Base-by-base conservation (phyloP, 2,888 invertebrate genomes). In the Melipona bicolor region DNA sequence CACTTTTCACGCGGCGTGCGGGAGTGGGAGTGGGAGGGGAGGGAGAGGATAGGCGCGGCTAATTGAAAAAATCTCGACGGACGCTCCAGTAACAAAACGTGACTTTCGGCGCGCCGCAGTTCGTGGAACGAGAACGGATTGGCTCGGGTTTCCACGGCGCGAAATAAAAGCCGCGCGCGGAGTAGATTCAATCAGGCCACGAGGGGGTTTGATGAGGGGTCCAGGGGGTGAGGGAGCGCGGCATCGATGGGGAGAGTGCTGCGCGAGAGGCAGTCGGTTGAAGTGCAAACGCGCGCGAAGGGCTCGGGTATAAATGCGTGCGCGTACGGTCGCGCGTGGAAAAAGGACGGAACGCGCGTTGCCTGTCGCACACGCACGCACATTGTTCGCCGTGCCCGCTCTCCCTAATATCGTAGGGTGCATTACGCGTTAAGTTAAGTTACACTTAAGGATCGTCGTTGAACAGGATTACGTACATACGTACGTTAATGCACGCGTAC, bases 161-260 rank as follows among this genome's bases (percentile, higher is more conserved):
- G 87, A 85, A 87, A 85, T 88, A 88, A 88, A 83, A 88, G 88
- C 87, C 77, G 73, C 81, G 21, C 61, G 78, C 75, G 78, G 84
- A 86, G 88, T 85, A 86, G 88, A 88, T 84, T 88, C 74, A 88
- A 88, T 86, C 85, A 86, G 81, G 84, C 69, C 77, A 81, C 68
- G 87, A 86, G 86, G 81, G 43, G 84, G 86, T 85, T 85, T 61
- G 80, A 80, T 67, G 82, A 81, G 79, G 80, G 81, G 69, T 69
- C 64, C 73, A 67, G 78, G 75, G 78, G 81, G 49, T 79, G 80
- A 79, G 79, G 86, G 79, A 76, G 62, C 21, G 15, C 59, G 49
- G 70, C 65, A 70, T 56, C 79, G 87, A 84, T 79, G 86, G 83
- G 87, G 79, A 80, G 86, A 87, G 76, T 83, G 79, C 64, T 76